Evolutionary conservation across 2,113 vertebrate genomes (phyloP).

Genomic region (Agapornis roseicollis): DNA sequence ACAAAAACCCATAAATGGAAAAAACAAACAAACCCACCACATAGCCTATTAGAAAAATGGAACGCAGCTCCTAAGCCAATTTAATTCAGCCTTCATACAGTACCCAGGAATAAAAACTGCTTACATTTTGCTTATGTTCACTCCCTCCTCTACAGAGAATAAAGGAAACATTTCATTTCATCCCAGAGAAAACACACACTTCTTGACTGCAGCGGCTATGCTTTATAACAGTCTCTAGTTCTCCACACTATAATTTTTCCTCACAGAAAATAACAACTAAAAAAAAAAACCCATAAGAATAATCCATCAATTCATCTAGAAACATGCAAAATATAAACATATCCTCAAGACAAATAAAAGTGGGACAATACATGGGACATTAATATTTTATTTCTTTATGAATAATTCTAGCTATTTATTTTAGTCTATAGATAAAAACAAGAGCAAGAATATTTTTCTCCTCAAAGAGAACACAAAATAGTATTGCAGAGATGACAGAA

Average conservation of each 20-base stretch:
- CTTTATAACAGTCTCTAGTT: neutral
- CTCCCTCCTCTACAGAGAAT: neutral
- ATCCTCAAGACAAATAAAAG: neutral
- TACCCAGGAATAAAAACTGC: neutral
- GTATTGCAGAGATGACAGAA: neutral
- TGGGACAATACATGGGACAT: neutral
- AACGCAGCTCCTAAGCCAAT: neutral
- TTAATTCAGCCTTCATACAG: neutral
- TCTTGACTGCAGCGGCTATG: neutral
- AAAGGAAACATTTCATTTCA: neutral
- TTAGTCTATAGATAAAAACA: neutral
- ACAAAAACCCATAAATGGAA: neutral
- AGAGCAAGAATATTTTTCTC: neutral
- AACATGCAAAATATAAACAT: neutral
- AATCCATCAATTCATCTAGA: neutral
- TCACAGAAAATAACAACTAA: neutral
- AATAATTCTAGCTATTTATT: slow-evolving; percentile 26
- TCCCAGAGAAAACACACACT: neutral
- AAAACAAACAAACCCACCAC: neutral
- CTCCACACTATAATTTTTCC: neutral
- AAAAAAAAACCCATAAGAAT: neutral
- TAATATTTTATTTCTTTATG: neutral
- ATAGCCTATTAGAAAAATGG: neutral
- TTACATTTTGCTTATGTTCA: neutral
- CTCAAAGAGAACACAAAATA: neutral